Percentiles rank a stretch among this genome's conserved stretches.
phyloP scores from a whole-genome alignment of 2,113 vertebrate species.

The Pteropus alecto region DNA sequence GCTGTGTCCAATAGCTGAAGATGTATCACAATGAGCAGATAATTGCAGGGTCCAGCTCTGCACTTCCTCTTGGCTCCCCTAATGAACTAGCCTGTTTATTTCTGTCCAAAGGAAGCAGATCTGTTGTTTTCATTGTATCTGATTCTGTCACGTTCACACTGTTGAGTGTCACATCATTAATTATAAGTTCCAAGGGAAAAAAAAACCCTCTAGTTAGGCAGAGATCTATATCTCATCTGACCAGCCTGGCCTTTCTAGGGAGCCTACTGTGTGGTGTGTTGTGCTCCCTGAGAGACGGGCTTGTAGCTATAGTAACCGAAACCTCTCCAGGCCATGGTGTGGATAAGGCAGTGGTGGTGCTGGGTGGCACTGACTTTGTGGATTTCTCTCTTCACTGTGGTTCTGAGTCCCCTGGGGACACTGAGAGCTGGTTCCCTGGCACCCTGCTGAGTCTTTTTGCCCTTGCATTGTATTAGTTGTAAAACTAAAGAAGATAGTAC shows the following conservation, averaged over 20 bases:
- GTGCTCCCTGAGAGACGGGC: background rate
- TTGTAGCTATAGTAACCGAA: conserved; percentile 54
- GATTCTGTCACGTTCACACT: background rate
- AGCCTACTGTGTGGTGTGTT: background rate
- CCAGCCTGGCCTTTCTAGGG: background rate
- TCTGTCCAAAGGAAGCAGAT: background rate
- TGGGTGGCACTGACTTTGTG: background rate
- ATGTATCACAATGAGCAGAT: background rate
- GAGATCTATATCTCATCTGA: background rate
- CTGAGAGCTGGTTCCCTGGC: background rate
- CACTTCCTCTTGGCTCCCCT: background rate
- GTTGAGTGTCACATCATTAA: conserved; percentile 20
- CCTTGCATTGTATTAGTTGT: background rate
- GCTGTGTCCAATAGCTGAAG: background rate
- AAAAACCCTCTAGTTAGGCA: background rate
- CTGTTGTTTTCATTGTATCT: background rate
- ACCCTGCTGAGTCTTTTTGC: background rate
- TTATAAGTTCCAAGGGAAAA: background rate
- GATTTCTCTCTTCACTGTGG: background rate
- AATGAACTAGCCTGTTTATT: conserved; percentile 20
- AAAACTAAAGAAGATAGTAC: background rate
- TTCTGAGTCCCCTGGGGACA: background rate
- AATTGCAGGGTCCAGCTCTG: background rate
- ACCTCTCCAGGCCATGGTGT: background rate
- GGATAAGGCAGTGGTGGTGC: background rate